Base-by-base conservation (phyloP, 2,113 vertebrate species). In the Epinephelus fuscoguttatus region DNA sequence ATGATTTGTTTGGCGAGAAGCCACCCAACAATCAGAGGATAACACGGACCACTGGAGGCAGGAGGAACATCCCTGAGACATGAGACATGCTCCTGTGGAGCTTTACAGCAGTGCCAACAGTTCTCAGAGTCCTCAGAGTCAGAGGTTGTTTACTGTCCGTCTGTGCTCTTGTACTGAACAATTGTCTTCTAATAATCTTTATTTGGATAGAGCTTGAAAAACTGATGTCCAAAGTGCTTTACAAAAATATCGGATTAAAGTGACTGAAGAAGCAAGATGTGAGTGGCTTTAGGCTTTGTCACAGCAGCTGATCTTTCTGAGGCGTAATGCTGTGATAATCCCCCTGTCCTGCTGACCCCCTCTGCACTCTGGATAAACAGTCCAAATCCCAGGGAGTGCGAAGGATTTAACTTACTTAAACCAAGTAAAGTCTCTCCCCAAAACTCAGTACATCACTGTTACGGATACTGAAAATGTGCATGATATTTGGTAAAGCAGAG, bases 321-420 rank as follows among this genome's bases (percentile, higher is more conserved):
- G 53, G 42, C 23, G 21, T 84, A 78, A 82, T 55, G 37, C 82
- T 82, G 42, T 17, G 56, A 55, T 86, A 88, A 90, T 89, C 68
- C 78, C 70, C 13, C 45, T 14, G 40, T 45, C 30, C 70, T 56
- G 64, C 47, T 9, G 74, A 80, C 30, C 80, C 77, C 11, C 56
- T 78, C 64, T 70, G 25, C 75, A 62, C 53, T 71, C 42, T 69
- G 21, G 33, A 79, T 69, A 68, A 67, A 80, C 57, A 42, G 27
- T 75, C 18, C 63, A 50, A 63, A 77, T 62, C 75, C 45, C 5
- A 18, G 12, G 25, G 23, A 61, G 40, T 49, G 33, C 30, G 55
- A 30, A 53, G 7, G 72, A 78, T 81, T 79, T 70, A 45, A 70
- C 21, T 73, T 66, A 17, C 57, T 66, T 42, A 77, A 70, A 45